Percentiles rank a stretch among this genome's conserved stretches.
Conservation (phyloP, 2,113 vertebrate species). For the Pimephales promelas region DNA sequence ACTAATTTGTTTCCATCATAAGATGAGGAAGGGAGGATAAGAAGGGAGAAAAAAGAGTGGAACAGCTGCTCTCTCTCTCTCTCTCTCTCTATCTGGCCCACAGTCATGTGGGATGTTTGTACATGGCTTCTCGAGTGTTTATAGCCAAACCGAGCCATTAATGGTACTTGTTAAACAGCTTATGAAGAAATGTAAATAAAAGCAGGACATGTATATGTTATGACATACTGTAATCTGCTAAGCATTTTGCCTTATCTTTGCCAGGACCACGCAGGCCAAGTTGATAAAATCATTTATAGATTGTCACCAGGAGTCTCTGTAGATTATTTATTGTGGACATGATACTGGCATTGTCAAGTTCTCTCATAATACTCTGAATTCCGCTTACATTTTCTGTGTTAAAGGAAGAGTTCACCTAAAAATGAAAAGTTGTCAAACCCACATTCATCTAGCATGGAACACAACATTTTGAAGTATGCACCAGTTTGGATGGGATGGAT, state of each 20-base stretch:
- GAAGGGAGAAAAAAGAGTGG: slow-evolving; percentile 47
- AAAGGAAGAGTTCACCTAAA: not conserved
- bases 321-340: slow-evolving; percentile 21
- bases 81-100: slow-evolving; percentile 53
- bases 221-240: slow-evolving; percentile 32
- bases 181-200: slow-evolving; percentile 53
- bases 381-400: not conserved
- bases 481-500: too few relatives aligned
- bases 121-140: slow-evolving; percentile 63
- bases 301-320: not conserved
- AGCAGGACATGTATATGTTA: slow-evolving; percentile 35
- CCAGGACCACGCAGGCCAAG: slow-evolving; percentile 22
- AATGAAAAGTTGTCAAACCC: too few relatives aligned
- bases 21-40: slow-evolving; percentile 62
- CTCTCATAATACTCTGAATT: not conserved
- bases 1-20: slow-evolving; percentile 37
- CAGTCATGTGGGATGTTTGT: slow-evolving; percentile 59
- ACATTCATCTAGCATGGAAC: not conserved
- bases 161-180: slow-evolving; percentile 45
- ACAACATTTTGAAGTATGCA: not conserved
- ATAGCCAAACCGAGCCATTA: slow-evolving; percentile 66
- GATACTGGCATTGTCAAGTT: not conserved
- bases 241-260: slow-evolving; percentile 22
- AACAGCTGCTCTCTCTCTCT: slow-evolving; percentile 63
- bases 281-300: slow-evolving; percentile 34